Evolutionary conservation across 2,113 vertebrate genomes (phyloP).

Genomic region (Amblyopsis rosae): DNA sequence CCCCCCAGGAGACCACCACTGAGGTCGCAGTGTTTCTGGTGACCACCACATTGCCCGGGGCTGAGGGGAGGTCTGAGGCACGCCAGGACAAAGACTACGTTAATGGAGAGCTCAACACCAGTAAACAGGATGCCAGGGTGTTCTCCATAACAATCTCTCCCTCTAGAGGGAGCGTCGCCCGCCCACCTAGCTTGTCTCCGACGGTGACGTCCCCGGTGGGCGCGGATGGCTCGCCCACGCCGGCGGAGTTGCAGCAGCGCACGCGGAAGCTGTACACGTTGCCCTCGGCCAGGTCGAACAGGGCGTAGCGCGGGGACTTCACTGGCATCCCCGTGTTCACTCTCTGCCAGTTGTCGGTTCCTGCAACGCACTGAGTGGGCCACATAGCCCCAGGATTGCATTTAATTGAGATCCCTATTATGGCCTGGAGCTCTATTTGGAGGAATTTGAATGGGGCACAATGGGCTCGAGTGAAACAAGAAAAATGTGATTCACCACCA

Average conservation of each 20-base stretch:
- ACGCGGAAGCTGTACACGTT: constrained; percentile 95
- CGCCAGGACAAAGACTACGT: neutral
- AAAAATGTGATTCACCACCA: too few species aligned
- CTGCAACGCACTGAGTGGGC: constrained; percentile 80
- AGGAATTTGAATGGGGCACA: neutral
- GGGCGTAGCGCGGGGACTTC: constrained; percentile 94
- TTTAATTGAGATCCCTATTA: neutral
- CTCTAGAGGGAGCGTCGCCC: neutral
- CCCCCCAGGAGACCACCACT: constrained; percentile 86
- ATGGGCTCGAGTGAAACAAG: too few species aligned
- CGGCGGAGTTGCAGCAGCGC: constrained; percentile 94
- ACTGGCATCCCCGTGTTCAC: constrained; percentile 95
- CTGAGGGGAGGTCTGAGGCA: constrained; percentile 84
- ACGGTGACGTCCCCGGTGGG: constrained; percentile 84
- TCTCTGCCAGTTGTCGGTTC: constrained; percentile 91
- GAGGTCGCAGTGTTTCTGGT: constrained; percentile 90
- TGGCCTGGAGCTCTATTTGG: neutral
- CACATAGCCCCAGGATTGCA: neutral
- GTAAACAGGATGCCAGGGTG: neutral
- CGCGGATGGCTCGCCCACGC: constrained; percentile 85
- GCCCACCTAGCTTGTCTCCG: constrained; percentile 86
- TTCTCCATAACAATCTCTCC: neutral
- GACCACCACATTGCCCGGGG: constrained; percentile 82
- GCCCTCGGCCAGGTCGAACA: constrained; percentile 93
- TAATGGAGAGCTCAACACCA: too few species aligned